phyloP scores from a whole-genome alignment of 2,113 vertebrate genomes.

The Leucoraja erinaceus region DNA sequence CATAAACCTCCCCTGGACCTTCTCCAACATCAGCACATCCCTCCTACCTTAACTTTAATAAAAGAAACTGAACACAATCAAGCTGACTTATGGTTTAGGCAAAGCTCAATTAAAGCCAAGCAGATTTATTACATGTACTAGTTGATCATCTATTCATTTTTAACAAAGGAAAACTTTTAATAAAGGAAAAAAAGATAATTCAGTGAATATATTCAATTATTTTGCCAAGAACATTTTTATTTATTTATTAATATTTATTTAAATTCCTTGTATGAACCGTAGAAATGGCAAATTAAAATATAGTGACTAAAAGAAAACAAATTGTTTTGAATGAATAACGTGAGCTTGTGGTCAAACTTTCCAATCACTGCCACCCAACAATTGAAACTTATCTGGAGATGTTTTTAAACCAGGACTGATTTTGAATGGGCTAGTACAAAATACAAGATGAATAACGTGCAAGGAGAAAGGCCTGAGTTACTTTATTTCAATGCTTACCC shows the following conservation, averaged over 20 bases:
- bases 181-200: not conserved
- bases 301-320: not conserved
- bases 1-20: no score
- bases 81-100: not conserved
- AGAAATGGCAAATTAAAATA: not conserved
- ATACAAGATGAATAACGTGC: not conserved
- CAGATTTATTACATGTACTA: not conserved
- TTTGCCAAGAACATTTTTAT: not conserved
- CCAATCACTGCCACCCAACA: not conserved
- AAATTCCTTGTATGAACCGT: not conserved
- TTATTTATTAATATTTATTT: not conserved
- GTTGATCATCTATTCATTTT: not conserved
- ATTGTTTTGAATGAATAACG: not conserved
- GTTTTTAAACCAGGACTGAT: not conserved
- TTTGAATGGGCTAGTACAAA: not conserved
- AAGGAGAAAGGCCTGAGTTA: not conserved
- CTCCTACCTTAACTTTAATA: not conserved
- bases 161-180: not conserved
- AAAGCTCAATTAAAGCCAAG: not conserved
- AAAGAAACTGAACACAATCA: not conserved
- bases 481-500: not conserved
- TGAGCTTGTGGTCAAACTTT: not conserved
- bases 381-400: not conserved
- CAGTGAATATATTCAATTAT: not conserved
- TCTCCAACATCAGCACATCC: no score